Conservation (phyloP, 2,888 invertebrate genomes). For the Shargacucullia verbasci region DNA sequence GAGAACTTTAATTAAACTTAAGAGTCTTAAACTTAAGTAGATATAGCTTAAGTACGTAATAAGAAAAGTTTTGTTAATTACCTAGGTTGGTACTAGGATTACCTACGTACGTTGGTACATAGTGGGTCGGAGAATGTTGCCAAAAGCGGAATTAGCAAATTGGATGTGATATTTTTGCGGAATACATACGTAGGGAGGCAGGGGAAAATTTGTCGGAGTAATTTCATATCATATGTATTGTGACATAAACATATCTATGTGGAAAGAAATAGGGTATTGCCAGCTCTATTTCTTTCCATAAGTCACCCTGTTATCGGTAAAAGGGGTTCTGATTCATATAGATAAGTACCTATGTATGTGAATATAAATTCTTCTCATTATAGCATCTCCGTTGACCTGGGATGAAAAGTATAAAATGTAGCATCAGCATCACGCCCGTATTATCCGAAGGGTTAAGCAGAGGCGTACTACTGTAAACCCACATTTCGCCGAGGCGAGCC, state of each 20-base stretch:
- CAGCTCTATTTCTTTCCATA: conserved; percentile 36
- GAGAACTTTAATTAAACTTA: conserved; percentile 87
- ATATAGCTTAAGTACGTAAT: conserved; percentile 80
- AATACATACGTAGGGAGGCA: conserved; percentile 14
- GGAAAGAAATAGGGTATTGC: too few relatives aligned
- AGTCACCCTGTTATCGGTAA: conserved; percentile 35
- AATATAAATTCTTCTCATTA: conserved; percentile 40
- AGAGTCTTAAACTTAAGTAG: conserved; percentile 82
- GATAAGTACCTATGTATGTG: conserved; percentile 9
- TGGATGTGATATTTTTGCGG: conserved; percentile 46
- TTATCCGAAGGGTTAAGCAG: too few relatives aligned
- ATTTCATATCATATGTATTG: conserved; percentile 49
- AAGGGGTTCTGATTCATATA: conserved; percentile 18
- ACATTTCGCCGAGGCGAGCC: too few relatives aligned
- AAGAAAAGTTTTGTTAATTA: conserved; percentile 81
- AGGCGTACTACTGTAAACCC: too few relatives aligned
- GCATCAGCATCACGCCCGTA: too few relatives aligned
- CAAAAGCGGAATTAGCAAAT: conserved; percentile 58
- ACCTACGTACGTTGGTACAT: conserved; percentile 41
- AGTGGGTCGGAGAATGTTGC: conserved; percentile 49
- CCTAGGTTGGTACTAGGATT: conserved; percentile 65
- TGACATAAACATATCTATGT: conserved; percentile 40
- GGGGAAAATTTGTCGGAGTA: conserved; percentile 24
- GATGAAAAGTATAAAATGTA: not conserved
- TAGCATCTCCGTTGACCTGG: not conserved